These are phyloP conservation scores for Sinohyriopsis cumingii DNA, from an alignment of 2,888 invertebrate species.

Conservation along the genomic window DNA sequence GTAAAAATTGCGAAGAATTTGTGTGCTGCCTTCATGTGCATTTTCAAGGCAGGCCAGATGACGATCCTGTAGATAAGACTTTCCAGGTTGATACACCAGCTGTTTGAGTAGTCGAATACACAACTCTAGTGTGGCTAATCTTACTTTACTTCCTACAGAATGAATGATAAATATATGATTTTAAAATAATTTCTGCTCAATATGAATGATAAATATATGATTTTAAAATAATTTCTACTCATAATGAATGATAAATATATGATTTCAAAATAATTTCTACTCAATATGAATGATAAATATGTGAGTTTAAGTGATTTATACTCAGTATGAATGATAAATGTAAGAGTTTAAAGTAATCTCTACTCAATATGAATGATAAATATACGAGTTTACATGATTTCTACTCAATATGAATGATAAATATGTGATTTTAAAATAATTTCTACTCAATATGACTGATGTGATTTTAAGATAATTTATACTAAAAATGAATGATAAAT, in stretches of 20 bases:
- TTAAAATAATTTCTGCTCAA: not conserved
- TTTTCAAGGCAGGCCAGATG: constrained; percentile 81
- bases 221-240: too few relatives aligned
- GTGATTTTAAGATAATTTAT: not conserved
- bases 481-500: not conserved
- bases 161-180: not conserved
- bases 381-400: not conserved
- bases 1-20: constrained; percentile 90
- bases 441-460: not conserved
- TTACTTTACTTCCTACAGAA: constrained; percentile 83
- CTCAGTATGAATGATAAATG: not conserved
- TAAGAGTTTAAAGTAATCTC: not conserved
- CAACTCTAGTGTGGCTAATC: constrained; percentile 93
- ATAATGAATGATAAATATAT: not conserved
- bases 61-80: constrained; percentile 79
- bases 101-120: constrained; percentile 85
- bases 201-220: too few relatives aligned
- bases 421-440: too few relatives aligned
- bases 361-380: not conserved
- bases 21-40: constrained; percentile 86
- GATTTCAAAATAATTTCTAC: not conserved
- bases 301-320: too few relatives aligned
- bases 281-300: too few relatives aligned
- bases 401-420: not conserved
- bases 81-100: constrained; percentile 75